Conservation (phyloP, 2,888 invertebrate species). For the Phyto melanocephala region DNA sequence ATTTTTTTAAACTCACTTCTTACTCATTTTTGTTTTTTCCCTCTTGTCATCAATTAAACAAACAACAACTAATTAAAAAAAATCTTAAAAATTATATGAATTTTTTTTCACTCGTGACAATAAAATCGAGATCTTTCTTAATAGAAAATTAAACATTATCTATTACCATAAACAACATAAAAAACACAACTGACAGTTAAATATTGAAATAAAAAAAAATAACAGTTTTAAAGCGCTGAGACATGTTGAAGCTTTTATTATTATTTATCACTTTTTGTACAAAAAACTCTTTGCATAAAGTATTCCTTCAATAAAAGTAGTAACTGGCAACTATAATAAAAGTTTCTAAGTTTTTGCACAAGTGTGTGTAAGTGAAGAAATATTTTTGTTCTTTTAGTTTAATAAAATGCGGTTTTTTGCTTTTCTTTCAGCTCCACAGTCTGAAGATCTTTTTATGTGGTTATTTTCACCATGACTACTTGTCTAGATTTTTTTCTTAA, state of each 20-base stretch:
- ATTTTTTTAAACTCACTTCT: too few species aligned
- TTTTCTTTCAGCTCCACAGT: constrained; percentile 44
- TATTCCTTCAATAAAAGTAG: constrained; percentile 21
- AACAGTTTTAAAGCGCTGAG: background rate
- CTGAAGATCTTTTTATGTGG: constrained; percentile 46
- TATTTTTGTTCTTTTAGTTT: constrained; percentile 48
- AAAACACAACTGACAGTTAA: background rate
- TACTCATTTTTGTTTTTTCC: too few species aligned
- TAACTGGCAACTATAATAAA: constrained; percentile 26
- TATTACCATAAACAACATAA: background rate
- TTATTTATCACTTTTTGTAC: background rate
- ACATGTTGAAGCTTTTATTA: constrained; percentile 4
- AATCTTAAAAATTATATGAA: background rate
- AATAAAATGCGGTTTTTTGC: constrained; percentile 57
- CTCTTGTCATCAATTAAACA: too few species aligned
- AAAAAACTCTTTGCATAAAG: background rate
- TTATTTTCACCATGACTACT: constrained; percentile 19
- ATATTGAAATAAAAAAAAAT: background rate
- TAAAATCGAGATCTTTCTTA: background rate
- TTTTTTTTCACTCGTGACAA: background rate
- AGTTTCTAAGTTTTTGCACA: constrained; percentile 1
- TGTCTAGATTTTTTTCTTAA: constrained; percentile 32
- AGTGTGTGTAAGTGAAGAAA: constrained; percentile 6
- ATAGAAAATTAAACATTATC: background rate
- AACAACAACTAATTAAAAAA: background rate